A percentile compares a stretch with the other conserved stretches of the same genome.
These are phyloP conservation scores for Pammene fasciana DNA, from an alignment of 2,888 invertebrate genomes.

Conservation along the genomic window DNA sequence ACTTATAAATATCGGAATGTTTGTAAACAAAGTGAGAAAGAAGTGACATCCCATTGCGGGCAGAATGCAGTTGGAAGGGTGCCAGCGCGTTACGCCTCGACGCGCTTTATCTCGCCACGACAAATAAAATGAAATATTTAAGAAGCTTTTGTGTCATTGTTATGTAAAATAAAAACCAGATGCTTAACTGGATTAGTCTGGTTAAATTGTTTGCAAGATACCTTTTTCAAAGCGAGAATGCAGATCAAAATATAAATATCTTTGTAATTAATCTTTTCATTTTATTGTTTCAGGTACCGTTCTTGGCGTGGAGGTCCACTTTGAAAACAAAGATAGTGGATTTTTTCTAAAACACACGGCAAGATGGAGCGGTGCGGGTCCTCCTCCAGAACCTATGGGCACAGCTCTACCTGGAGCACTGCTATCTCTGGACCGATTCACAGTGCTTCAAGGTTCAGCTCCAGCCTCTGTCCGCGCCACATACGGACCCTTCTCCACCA, in stretches of 20 bases:
- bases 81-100: conserved; percentile 65
- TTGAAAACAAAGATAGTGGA: conserved; percentile 95
- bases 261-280: conserved; percentile 45
- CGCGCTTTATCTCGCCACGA: conserved; percentile 69
- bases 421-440: conserved; percentile 93
- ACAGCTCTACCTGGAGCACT: conserved; percentile 85
- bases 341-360: conserved; percentile 94
- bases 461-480: conserved; percentile 95
- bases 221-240: background rate
- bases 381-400: conserved; percentile 75
- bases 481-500: conserved; percentile 97
- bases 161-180: conserved; percentile 50
- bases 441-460: conserved; percentile 95
- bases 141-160: conserved; percentile 62
- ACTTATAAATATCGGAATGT: conserved; percentile 56
- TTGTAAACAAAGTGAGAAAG: conserved; percentile 66
- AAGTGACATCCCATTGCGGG: conserved; percentile 60
- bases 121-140: conserved; percentile 68
- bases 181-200: conserved; percentile 44
- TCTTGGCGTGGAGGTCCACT: conserved; percentile 92
- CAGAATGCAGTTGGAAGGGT: conserved; percentile 65
- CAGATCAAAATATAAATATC: background rate
- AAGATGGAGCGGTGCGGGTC: conserved; percentile 85
- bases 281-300: conserved; percentile 85
- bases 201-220: conserved; percentile 45